phyloP scores from a whole-genome alignment of 2,888 invertebrate species.

The Clostera curtula region DNA sequence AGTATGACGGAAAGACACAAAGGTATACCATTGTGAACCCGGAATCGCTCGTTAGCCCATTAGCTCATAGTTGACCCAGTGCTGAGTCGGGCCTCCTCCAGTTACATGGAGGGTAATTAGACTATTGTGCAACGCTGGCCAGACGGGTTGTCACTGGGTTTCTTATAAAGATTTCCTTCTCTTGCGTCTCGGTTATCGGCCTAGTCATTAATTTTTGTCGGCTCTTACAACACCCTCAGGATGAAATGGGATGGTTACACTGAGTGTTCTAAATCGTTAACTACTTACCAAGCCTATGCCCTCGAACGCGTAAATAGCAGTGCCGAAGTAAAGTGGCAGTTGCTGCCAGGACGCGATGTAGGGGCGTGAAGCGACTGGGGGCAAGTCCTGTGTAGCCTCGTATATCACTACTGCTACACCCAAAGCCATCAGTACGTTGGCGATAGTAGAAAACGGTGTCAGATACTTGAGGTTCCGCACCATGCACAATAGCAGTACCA shows the following conservation, averaged over 20 bases:
- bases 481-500: conserved; percentile 83
- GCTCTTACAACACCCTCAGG: no score
- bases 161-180: no score
- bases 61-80: no score
- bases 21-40: no score
- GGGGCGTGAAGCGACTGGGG: conserved; percentile 73
- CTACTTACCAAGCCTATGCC: conserved; percentile 89
- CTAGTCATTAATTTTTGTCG: not conserved
- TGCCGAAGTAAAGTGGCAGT: conserved; percentile 94
- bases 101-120: no score
- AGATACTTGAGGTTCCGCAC: conserved; percentile 91
- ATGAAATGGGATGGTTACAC: not conserved
- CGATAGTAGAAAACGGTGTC: conserved; percentile 93
- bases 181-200: no score
- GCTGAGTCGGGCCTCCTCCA: no score
- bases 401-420: conserved; percentile 86
- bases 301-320: conserved; percentile 97
- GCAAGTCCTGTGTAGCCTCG: conserved; percentile 83
- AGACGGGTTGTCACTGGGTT: no score
- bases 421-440: conserved; percentile 86
- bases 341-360: conserved; percentile 77
- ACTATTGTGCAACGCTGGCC: no score
- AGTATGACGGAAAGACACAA: no score
- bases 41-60: no score
- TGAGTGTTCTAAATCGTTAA: not conserved